phyloP scores from a whole-genome alignment of 2,113 vertebrate genomes.

The Gyps fulvus region DNA sequence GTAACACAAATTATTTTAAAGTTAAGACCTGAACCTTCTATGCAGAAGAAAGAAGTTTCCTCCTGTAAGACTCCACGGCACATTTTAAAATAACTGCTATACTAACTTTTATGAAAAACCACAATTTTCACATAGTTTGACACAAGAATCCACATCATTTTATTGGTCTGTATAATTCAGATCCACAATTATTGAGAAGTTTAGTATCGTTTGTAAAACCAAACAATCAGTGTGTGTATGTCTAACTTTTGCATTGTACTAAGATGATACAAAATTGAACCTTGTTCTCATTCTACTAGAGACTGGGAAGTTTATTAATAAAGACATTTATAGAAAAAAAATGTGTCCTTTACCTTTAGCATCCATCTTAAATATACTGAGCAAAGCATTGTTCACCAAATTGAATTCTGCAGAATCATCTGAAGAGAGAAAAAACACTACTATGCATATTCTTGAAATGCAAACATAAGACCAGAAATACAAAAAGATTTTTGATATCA shows the following conservation, averaged over 20 bases:
- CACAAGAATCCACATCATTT: neutral
- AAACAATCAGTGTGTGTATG: neutral
- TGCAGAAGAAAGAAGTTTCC: neutral
- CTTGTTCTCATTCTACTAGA: neutral
- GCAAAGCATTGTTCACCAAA: constrained; percentile 90
- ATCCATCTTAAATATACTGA: constrained; percentile 98
- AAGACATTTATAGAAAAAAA: neutral
- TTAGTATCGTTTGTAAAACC: neutral
- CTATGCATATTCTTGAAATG: neutral
- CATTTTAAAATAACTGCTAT: neutral
- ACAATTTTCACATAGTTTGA: neutral
- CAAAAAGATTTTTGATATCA: neutral
- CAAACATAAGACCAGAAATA: neutral
- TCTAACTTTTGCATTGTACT: neutral
- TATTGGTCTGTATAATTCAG: neutral
- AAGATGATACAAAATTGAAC: neutral
- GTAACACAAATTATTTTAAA: neutral
- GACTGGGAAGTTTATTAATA: neutral
- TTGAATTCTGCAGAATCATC: constrained; percentile 98
- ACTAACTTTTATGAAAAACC: neutral
- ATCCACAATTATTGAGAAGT: neutral
- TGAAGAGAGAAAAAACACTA: constrained; percentile 48
- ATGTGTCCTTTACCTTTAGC: constrained; percentile 83
- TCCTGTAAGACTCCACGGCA: neutral
- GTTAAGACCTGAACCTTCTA: neutral